Percentiles rank a stretch among this genome's conserved stretches.
Conservation (phyloP, 2,113 vertebrate species). For the Coptodon rendalli region DNA sequence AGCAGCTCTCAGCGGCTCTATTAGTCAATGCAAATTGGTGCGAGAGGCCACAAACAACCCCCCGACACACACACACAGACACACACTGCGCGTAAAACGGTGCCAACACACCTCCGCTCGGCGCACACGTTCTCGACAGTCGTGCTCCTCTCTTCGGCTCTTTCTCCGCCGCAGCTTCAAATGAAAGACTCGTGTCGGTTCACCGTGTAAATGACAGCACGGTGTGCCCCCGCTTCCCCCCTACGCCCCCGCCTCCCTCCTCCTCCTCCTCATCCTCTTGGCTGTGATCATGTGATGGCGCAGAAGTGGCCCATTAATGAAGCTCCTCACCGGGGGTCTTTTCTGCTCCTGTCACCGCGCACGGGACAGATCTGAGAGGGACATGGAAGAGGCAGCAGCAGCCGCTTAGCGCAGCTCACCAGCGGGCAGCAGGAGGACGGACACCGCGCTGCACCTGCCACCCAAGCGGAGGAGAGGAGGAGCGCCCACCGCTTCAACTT, state of each 20-base stretch:
- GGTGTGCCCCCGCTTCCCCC: constrained; percentile 26
- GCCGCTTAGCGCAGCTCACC: constrained; percentile 75
- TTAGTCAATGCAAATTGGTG: constrained; percentile 77
- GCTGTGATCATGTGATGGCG: constrained; percentile 87
- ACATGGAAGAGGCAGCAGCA: constrained; percentile 57
- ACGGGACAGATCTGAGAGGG: constrained; percentile 76
- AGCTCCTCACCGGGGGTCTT: constrained; percentile 89
- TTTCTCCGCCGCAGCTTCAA: constrained; percentile 72
- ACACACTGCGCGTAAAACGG: constrained; percentile 50
- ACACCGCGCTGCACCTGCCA: constrained; percentile 38
- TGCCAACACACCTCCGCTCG: constrained; percentile 73
- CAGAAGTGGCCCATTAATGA: constrained; percentile 91
- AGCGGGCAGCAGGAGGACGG: constrained; percentile 42
- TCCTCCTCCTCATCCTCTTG: constrained; percentile 30
- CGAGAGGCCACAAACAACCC: constrained; percentile 24
- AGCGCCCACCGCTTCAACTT: not conserved
- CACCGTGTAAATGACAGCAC: constrained; percentile 13
- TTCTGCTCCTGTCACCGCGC: constrained; percentile 91
- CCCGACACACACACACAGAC: not conserved
- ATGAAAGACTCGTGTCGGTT: constrained; percentile 70
- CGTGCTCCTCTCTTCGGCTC: constrained; percentile 61
- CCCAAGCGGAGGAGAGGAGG: not conserved
- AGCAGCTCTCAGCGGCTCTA: constrained; percentile 65
- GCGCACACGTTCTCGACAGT: constrained; percentile 48
- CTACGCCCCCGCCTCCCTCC: constrained; percentile 63